phyloP scores from a whole-genome alignment of 2,888 invertebrate species.

The Poecilus cupreus region DNA sequence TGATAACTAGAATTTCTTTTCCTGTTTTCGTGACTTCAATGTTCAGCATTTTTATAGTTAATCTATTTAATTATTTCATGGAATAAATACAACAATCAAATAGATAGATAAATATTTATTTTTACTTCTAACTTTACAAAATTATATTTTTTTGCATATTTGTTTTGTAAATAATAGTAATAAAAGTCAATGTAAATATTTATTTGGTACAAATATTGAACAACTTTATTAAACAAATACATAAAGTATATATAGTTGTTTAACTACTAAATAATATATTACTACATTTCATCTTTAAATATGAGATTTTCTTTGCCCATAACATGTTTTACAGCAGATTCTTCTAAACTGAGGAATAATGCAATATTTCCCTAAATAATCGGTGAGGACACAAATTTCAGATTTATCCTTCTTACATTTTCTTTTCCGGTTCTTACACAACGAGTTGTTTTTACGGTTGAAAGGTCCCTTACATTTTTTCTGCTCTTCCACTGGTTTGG shows the following conservation, averaged over 20 bases:
- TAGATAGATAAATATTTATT: background rate
- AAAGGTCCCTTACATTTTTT: conserved; percentile 73
- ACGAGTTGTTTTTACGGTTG: conserved; percentile 64
- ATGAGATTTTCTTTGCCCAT: background rate
- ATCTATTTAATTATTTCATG: background rate
- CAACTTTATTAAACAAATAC: background rate
- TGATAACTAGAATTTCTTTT: background rate
- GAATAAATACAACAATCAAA: background rate
- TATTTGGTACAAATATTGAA: background rate
- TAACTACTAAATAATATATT: too few relatives aligned
- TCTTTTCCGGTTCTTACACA: conserved; percentile 67
- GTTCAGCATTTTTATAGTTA: background rate
- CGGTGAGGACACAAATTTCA: conserved; percentile 74
- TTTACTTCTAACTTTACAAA: background rate
- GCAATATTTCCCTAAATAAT: conserved; percentile 73
- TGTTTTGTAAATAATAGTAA: background rate
- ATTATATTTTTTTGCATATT: background rate
- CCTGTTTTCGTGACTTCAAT: background rate
- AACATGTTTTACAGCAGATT: conserved; percentile 78
- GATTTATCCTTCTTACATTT: conserved; percentile 68
- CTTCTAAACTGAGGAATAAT: conserved; percentile 75
- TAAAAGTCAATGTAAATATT: background rate
- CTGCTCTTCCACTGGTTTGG: conserved; percentile 74
- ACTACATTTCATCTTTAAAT: background rate
- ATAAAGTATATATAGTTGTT: background rate